Conservation (phyloP, 2,888 invertebrate species). For the Schizaphis graminum region DNA sequence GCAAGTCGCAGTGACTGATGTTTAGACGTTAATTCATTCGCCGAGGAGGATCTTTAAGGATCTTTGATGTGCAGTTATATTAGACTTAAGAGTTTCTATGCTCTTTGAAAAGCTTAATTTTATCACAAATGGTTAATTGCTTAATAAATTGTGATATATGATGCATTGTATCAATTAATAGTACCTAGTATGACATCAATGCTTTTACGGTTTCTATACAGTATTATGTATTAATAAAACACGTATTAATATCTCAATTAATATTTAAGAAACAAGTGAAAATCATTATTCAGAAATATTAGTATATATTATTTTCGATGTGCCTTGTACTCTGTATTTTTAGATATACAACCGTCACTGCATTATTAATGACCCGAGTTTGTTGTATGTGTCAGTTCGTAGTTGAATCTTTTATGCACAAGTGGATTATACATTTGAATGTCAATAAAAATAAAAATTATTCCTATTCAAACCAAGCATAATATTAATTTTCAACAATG, state of each 20-base stretch:
- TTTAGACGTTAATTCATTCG: slow-evolving; percentile 22
- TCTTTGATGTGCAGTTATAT: slow-evolving; percentile 12
- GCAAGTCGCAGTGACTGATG: slow-evolving; percentile 33
- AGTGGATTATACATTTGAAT: background rate
- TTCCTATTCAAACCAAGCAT: background rate
- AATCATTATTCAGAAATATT: background rate
- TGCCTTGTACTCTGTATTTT: background rate
- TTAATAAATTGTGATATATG: background rate
- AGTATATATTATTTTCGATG: background rate
- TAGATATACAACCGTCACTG: background rate
- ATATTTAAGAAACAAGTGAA: background rate
- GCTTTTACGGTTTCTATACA: background rate
- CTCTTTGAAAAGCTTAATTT: background rate
- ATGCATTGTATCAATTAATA: slow-evolving; percentile 2
- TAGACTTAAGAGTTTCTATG: background rate
- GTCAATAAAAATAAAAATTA: background rate
- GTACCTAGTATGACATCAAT: background rate
- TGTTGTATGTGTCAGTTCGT: background rate
- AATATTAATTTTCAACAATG: background rate
- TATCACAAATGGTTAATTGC: slow-evolving; percentile 4
- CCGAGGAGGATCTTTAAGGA: background rate
- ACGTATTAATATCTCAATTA: background rate
- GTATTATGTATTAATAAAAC: background rate
- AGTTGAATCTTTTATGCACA: background rate
- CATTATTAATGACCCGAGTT: background rate